Percentiles rank a stretch among this genome's conserved stretches.
Evolutionary conservation across 2,113 vertebrate species (phyloP).

Genomic region (Donacobius atricapilla): DNA sequence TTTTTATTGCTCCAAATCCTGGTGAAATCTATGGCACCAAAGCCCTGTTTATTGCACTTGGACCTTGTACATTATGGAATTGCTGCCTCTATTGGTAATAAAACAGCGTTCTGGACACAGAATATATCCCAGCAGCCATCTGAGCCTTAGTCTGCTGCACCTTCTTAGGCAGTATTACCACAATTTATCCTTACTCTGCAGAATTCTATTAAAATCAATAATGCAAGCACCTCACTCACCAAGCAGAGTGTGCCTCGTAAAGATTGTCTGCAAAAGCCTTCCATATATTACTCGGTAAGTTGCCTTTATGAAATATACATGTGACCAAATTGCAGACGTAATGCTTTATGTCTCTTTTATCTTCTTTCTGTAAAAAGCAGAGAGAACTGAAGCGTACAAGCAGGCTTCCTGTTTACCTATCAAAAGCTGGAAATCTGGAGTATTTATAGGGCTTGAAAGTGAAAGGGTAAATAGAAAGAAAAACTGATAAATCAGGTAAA

Average conservation of each 20-base stretch:
- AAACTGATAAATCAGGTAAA: not conserved
- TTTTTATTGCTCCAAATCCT: constrained; percentile 16
- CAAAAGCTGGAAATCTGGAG: not conserved
- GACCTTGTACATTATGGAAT: not conserved
- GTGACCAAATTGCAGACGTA: constrained; percentile 8
- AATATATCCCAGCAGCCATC: not conserved
- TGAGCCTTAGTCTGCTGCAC: not conserved
- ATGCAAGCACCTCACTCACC: constrained; percentile 7
- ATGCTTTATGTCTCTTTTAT: not conserved
- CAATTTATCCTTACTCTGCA: constrained; percentile 21
- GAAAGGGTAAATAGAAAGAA: not conserved
- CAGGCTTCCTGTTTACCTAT: not conserved
- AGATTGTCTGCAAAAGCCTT: not conserved
- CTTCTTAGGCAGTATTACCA: not conserved
- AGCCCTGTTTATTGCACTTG: constrained; percentile 1
- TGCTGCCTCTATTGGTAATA: not conserved
- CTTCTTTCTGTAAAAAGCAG: not conserved
- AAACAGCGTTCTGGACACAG: constrained; percentile 15
- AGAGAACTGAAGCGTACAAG: not conserved
- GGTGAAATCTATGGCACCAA: not conserved
- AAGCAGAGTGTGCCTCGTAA: not conserved
- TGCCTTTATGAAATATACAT: constrained; percentile 29
- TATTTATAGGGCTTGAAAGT: not conserved
- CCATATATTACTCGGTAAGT: not conserved
- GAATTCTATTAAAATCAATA: constrained; percentile 54